Evolutionary conservation across 2,888 invertebrate genomes (phyloP).

Genomic region (Scaptomyza tumidula): DNA sequence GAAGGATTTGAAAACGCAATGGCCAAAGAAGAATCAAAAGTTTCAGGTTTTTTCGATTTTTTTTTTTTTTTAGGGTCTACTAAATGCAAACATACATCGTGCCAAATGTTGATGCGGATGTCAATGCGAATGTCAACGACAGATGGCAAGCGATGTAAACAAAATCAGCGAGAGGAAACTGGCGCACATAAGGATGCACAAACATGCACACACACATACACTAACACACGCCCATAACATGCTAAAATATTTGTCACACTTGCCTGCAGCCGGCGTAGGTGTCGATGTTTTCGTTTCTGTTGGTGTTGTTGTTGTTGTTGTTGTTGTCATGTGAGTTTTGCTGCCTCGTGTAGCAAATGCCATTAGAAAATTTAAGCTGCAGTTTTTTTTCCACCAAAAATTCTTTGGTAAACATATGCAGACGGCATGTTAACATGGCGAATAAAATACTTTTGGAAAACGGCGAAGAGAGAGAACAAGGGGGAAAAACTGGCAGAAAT

Average conservation of each 20-base stretch:
- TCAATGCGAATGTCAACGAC: slow-evolving; percentile 31
- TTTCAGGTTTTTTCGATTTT: slow-evolving; percentile 8
- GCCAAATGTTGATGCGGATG: slow-evolving; percentile 13
- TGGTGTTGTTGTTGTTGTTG: slow-evolving; percentile 38
- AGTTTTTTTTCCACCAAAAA: slow-evolving; percentile 24
- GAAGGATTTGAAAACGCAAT: not conserved
- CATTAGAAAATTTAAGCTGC: slow-evolving; percentile 68
- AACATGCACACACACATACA: slow-evolving; percentile 31
- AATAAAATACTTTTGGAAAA: slow-evolving; percentile 65
- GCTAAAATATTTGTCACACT: slow-evolving; percentile 64
- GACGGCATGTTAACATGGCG: slow-evolving; percentile 73
- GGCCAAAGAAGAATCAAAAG: slow-evolving; percentile 4
- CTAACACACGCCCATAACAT: slow-evolving; percentile 36
- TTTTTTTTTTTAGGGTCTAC: not conserved
- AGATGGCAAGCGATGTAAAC: slow-evolving; percentile 55
- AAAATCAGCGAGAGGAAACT: slow-evolving; percentile 68
- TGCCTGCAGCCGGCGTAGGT: slow-evolving; percentile 53
- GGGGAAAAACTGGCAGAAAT: slow-evolving; percentile 36
- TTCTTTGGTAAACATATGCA: slow-evolving; percentile 72
- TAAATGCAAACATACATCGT: slow-evolving; percentile 25
- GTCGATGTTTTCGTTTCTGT: slow-evolving; percentile 33
- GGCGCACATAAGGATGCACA: slow-evolving; percentile 25
- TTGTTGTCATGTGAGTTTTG: slow-evolving; percentile 24
- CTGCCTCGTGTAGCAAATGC: slow-evolving; percentile 61
- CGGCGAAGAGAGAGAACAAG: slow-evolving; percentile 1